phyloP scores from a whole-genome alignment of 1,140 invertebrate species.

The Eriosoma lanigerum region DNA sequence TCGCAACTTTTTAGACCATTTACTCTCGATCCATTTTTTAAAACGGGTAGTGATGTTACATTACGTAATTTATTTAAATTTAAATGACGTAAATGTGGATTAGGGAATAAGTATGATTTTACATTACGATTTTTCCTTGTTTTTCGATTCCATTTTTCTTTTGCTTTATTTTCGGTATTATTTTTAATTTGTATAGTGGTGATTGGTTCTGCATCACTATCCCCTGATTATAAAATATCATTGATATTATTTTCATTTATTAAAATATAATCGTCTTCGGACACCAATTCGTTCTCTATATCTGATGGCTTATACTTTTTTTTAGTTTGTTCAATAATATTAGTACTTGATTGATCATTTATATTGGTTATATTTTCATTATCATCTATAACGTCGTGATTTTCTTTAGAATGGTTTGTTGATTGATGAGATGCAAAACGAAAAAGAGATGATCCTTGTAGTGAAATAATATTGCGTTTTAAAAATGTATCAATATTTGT shows the following conservation, averaged over 20 bases:
- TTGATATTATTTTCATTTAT: background rate
- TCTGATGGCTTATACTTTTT: too few relatives aligned
- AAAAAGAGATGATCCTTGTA: background rate
- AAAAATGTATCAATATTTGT: background rate
- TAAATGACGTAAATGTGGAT: constrained; percentile 1
- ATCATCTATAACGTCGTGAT: too few relatives aligned
- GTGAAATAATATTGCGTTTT: background rate
- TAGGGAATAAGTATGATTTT: background rate
- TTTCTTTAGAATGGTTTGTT: too few relatives aligned
- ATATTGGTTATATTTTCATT: too few relatives aligned
- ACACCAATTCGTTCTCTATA: background rate
- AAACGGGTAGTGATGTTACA: background rate
- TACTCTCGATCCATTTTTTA: background rate
- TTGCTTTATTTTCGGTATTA: background rate
- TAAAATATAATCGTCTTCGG: background rate
- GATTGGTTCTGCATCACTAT: background rate
- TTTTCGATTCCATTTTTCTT: background rate
- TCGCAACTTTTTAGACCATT: background rate
- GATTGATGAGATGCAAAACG: background rate
- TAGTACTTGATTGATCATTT: too few relatives aligned
- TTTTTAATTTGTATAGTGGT: background rate
- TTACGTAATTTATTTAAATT: background rate
- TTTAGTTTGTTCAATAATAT: too few relatives aligned
- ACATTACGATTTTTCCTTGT: background rate
- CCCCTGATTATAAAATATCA: background rate